phyloP scores from a whole-genome alignment of 1,140 invertebrate species.

The Drosophila ironensis region DNA sequence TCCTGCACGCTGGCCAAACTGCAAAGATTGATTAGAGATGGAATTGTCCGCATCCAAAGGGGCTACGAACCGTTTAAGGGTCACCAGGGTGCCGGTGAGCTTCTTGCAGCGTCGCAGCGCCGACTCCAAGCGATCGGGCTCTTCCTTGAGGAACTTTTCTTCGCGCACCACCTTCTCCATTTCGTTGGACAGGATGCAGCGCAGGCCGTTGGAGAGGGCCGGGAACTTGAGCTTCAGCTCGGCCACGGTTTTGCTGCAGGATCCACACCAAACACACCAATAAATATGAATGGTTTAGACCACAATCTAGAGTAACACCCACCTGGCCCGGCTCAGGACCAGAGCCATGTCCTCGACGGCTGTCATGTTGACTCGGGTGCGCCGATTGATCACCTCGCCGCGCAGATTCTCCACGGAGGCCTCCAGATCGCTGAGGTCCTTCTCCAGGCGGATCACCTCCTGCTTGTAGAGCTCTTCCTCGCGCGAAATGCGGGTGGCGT shows the following conservation, averaged over 20 bases:
- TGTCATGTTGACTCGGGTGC: conserved; percentile 96
- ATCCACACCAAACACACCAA: neutral
- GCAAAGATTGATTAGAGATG: neutral
- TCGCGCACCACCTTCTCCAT: conserved; percentile 97
- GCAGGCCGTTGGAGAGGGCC: conserved; percentile 93
- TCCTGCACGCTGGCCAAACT: conserved; percentile 97
- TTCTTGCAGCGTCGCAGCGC: conserved; percentile 97
- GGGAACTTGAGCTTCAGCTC: conserved; percentile 97
- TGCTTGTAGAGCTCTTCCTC: conserved; percentile 95
- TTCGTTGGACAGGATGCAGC: conserved; percentile 92
- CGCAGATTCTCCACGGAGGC: conserved; percentile 96
- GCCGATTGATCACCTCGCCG: conserved; percentile 96
- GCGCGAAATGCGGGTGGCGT: conserved; percentile 85
- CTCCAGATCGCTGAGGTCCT: conserved; percentile 96
- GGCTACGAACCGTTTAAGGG: conserved; percentile 92
- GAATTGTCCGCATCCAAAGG: too few relatives aligned
- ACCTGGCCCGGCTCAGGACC: conserved; percentile 92
- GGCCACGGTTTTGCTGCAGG: conserved; percentile 93
- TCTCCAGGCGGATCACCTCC: conserved; percentile 94
- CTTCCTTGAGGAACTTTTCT: conserved; percentile 98
- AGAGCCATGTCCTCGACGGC: conserved; percentile 98
- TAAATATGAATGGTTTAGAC: conserved; percentile 26
- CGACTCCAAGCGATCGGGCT: conserved; percentile 95
- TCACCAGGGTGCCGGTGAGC: conserved; percentile 96
- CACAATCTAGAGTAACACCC: neutral